These are phyloP conservation scores for Procavia capensis DNA, from an alignment of 2,113 vertebrate genomes.

Conservation along the genomic window DNA sequence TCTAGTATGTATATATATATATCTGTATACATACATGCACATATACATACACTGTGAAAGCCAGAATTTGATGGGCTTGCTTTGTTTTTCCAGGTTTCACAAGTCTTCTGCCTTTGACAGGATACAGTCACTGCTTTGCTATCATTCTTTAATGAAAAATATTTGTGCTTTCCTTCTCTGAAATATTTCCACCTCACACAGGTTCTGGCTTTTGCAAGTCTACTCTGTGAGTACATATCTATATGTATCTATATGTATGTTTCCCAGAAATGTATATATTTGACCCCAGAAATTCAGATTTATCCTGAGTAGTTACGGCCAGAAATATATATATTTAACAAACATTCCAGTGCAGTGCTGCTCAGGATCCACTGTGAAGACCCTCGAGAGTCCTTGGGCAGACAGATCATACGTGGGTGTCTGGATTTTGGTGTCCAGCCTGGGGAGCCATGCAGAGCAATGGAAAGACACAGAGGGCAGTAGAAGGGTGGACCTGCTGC, in stretches of 20 bases:
- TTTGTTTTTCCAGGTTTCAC: neutral
- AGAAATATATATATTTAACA: neutral
- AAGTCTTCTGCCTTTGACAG: neutral
- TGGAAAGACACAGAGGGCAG: neutral
- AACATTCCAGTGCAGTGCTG: neutral
- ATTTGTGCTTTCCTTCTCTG: neutral
- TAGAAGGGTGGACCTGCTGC: neutral
- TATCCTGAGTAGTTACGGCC: neutral
- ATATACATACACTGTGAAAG: neutral
- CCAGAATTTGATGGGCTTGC: neutral
- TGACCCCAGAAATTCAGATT: neutral
- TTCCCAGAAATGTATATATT: neutral
- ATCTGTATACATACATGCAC: too few relatives aligned
- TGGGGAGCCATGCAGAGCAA: neutral
- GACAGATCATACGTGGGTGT: neutral
- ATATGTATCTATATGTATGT: neutral
- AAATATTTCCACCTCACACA: neutral
- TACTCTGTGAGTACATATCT: neutral
- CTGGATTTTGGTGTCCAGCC: neutral
- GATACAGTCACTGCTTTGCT: neutral
- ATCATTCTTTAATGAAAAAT: neutral
- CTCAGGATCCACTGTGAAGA: neutral
- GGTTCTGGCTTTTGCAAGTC: neutral
- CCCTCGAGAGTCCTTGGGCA: neutral
- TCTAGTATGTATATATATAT: too few relatives aligned